phyloP scores from a whole-genome alignment of 2,888 invertebrate species.

The Microdon myrmicae region DNA sequence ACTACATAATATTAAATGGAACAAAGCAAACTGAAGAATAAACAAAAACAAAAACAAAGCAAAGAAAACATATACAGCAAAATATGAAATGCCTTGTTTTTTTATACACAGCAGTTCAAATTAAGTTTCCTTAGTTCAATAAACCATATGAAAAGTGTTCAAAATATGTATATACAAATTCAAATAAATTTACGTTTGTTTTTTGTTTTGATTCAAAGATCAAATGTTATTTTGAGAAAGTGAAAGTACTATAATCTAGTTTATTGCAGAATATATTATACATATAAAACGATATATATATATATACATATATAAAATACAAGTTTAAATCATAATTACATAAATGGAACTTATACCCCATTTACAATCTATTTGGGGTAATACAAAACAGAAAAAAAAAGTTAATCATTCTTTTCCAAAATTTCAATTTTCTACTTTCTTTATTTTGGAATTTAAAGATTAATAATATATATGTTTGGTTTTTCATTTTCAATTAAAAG shows the following conservation, averaged over 20 bases:
- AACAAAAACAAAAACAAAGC: conserved; percentile 20
- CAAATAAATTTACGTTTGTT: conserved; percentile 33
- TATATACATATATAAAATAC: conserved; percentile 14
- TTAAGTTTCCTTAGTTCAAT: conserved; percentile 33
- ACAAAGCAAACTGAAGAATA: conserved; percentile 9
- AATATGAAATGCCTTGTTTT: conserved; percentile 52
- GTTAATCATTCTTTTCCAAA: no score
- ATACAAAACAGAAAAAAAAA: no score
- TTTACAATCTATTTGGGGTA: no score
- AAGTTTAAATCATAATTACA: no score
- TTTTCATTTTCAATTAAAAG: no score
- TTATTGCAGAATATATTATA: no score
- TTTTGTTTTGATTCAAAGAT: conserved; percentile 13
- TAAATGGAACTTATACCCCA: no score
- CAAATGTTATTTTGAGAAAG: conserved; percentile 21
- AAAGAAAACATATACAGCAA: conserved; percentile 48
- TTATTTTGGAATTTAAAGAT: no score
- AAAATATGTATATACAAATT: conserved; percentile 28
- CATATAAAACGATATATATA: conserved; percentile 5
- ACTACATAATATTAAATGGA: neutral
- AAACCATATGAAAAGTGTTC: conserved; percentile 45
- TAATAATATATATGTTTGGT: no score
- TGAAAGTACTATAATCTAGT: conserved; percentile 45
- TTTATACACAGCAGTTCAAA: conserved; percentile 44
- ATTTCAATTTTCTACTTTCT: no score